A percentile compares a stretch with the other conserved stretches of the same genome.
Evolutionary conservation across 2,797 vertebrate species (phyloP).

Genomic region (Alouatta caraya): DNA sequence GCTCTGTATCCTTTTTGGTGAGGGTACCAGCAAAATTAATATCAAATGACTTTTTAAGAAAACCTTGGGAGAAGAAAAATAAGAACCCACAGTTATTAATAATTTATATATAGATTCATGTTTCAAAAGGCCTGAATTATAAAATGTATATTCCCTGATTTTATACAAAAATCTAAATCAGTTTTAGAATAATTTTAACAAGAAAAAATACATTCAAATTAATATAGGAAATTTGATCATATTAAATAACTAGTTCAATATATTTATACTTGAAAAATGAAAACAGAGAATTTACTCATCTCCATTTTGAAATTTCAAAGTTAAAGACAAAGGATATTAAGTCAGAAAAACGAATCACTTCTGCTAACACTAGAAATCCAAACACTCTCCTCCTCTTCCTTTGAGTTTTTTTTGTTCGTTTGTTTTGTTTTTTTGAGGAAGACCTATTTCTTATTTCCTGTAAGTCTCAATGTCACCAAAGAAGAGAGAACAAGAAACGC

Average conservation of each 20-base stretch:
- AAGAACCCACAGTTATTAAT: not conserved
- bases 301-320: conserved; percentile 27
- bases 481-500: not conserved
- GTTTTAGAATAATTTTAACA: conserved; percentile 28
- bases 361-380: conserved; percentile 21
- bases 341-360: conserved; percentile 27
- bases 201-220: not conserved
- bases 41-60: not conserved
- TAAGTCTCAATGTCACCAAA: conserved; percentile 27
- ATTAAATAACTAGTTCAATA: not conserved
- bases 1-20: not conserved
- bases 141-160: not conserved
- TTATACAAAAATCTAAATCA: not conserved
- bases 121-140: not conserved
- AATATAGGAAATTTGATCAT: conserved; percentile 10
- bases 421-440: not conserved
- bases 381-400: not conserved
- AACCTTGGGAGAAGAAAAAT: not conserved
- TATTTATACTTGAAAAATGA: conserved; percentile 40
- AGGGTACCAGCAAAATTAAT: conserved; percentile 8
- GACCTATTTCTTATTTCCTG: not conserved
- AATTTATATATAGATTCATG: not conserved
- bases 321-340: not conserved
- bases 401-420: not conserved
- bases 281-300: not conserved